Conservation (phyloP, 1,140 invertebrate species). For the Anastrepha obliqua region DNA sequence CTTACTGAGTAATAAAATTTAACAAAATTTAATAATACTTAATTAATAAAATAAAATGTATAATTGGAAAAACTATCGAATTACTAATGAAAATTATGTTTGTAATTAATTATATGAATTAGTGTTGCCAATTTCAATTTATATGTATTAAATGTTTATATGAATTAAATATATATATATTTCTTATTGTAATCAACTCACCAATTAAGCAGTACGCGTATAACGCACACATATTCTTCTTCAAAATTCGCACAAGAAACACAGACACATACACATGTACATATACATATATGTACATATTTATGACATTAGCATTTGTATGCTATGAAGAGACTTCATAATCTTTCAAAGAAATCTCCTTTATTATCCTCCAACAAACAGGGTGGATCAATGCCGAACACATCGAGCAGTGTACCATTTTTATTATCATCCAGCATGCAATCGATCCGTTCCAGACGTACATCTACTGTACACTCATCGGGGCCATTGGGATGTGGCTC, state of each 20-base stretch:
- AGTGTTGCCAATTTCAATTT: too few relatives aligned
- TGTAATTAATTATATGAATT: too few relatives aligned
- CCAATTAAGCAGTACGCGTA: too few relatives aligned
- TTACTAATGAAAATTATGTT: too few relatives aligned
- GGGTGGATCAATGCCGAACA: conserved; percentile 90
- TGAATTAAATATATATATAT: too few relatives aligned
- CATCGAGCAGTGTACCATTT: conserved; percentile 89
- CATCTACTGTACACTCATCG: conserved; percentile 79
- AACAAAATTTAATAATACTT: too few relatives aligned
- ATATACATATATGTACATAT: background rate
- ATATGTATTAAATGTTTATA: too few relatives aligned
- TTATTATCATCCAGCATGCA: conserved; percentile 88
- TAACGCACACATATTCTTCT: conserved; percentile 22
- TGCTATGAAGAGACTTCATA: conserved; percentile 61
- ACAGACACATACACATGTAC: conserved; percentile 14
- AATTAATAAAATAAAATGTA: background rate
- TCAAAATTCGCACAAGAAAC: conserved; percentile 56
- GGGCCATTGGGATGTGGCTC: conserved; percentile 77
- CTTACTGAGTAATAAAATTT: too few relatives aligned
- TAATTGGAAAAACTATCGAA: background rate
- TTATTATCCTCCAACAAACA: conserved; percentile 76
- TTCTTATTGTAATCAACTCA: background rate
- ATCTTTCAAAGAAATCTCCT: conserved; percentile 74
- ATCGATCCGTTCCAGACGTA: conserved; percentile 86
- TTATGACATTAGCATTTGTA: conserved; percentile 25